phyloP scores from a whole-genome alignment of 2,888 invertebrate genomes.

The Augiades crinisus region DNA sequence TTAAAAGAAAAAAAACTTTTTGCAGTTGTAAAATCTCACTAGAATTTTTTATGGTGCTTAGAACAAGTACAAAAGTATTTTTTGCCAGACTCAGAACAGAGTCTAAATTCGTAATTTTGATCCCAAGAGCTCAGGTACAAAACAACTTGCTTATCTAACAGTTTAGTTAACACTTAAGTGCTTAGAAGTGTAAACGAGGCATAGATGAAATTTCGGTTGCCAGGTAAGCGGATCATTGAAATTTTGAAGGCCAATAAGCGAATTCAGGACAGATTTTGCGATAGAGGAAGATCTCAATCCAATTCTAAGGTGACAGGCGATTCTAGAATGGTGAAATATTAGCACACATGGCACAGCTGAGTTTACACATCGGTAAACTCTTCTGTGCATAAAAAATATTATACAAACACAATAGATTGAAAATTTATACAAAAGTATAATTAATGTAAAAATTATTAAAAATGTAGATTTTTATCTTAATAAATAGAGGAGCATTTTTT shows the following conservation, averaged over 20 bases:
- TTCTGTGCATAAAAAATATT: conserved; percentile 32
- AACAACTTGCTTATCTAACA: neutral
- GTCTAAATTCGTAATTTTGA: too few species aligned
- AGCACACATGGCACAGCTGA: conserved; percentile 37
- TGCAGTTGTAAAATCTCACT: too few species aligned
- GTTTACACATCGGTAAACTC: conserved; percentile 41
- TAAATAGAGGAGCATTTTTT: too few species aligned
- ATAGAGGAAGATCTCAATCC: conserved; percentile 42
- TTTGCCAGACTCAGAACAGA: too few species aligned
- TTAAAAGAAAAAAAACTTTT: too few species aligned
- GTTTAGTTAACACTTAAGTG: neutral
- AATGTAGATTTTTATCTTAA: too few species aligned
- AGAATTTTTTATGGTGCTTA: too few species aligned
- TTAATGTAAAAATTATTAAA: neutral
- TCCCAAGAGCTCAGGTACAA: too few species aligned
- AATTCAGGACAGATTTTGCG: conserved; percentile 34
- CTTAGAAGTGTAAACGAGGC: conserved; percentile 22
- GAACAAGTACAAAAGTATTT: too few species aligned
- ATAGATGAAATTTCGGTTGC: conserved; percentile 36
- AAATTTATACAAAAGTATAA: neutral
- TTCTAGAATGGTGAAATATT: conserved; percentile 53
- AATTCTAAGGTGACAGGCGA: conserved; percentile 57
- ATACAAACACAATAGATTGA: conserved; percentile 26
- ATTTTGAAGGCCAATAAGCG: conserved; percentile 59
- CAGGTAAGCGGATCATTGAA: conserved; percentile 51